These are phyloP conservation scores for Monoplex corrugatus DNA, from an alignment of 2,888 invertebrate genomes.

Conservation along the genomic window DNA sequence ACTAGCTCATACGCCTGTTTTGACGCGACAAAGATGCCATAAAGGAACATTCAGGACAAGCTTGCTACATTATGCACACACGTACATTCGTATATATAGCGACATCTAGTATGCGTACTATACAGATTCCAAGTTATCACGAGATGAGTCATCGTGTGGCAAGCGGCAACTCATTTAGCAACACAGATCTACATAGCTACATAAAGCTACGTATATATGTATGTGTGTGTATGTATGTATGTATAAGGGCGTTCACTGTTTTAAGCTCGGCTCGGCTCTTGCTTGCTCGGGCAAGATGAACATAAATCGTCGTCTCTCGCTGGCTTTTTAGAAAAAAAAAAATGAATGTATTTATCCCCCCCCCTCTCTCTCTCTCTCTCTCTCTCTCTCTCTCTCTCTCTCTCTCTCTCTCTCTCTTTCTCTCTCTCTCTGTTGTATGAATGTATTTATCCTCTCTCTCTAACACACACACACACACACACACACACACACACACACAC, in stretches of 20 bases:
- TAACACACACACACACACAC: no score
- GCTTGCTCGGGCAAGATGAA: no score
- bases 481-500: no score
- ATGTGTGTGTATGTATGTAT: background rate
- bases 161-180: background rate
- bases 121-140: background rate
- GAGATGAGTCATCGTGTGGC: background rate
- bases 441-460: background rate
- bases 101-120: background rate
- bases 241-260: background rate
- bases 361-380: background rate
- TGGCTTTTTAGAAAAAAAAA: background rate
- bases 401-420: background rate
- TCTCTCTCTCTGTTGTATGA: background rate
- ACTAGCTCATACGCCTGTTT: no score
- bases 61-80: no score
- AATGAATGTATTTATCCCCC: background rate
- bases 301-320: slow-evolving; percentile 6
- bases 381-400: background rate
- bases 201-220: no score
- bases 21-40: no score
- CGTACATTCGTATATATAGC: background rate
- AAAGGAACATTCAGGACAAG: no score
- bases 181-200: background rate
- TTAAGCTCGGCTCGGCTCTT: no score